These are phyloP conservation scores for Prunella strophiata DNA, from an alignment of 2,797 vertebrate genomes.

Conservation along the genomic window DNA sequence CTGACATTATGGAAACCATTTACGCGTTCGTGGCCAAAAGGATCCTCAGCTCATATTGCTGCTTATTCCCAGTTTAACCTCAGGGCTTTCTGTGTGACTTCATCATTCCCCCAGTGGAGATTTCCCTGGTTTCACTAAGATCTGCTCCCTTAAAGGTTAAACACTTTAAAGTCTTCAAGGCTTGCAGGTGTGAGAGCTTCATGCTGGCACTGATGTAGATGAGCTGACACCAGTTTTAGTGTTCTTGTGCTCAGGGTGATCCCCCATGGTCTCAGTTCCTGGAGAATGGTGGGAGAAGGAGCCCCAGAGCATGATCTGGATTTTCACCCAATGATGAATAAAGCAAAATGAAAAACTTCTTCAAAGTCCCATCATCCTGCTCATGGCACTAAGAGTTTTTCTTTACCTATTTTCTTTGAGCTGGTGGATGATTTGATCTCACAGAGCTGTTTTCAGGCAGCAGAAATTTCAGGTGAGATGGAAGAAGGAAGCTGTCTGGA, in stretches of 20 bases:
- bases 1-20: neutral
- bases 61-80: neutral
- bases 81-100: neutral
- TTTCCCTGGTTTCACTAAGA: neutral
- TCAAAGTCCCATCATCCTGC: neutral
- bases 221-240: neutral
- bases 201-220: neutral
- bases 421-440: neutral
- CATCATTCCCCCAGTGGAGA: neutral
- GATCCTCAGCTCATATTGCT: neutral
- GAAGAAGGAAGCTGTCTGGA: neutral
- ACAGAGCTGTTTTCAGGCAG: neutral
- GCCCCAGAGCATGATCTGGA: neutral
- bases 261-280: rapidly evolving
- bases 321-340: neutral
- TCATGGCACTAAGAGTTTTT: neutral
- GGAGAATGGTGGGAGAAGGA: neutral
- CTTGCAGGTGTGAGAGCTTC: neutral
- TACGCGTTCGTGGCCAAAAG: neutral
- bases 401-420: neutral
- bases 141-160: neutral
- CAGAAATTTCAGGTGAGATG: neutral
- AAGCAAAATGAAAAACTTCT: neutral
- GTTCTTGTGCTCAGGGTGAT: rapidly evolving
- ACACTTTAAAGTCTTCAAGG: neutral